Percentiles rank a stretch among this genome's conserved stretches.
Conservation (phyloP, 1,140 invertebrate species). For the Nylanderia fulva region DNA sequence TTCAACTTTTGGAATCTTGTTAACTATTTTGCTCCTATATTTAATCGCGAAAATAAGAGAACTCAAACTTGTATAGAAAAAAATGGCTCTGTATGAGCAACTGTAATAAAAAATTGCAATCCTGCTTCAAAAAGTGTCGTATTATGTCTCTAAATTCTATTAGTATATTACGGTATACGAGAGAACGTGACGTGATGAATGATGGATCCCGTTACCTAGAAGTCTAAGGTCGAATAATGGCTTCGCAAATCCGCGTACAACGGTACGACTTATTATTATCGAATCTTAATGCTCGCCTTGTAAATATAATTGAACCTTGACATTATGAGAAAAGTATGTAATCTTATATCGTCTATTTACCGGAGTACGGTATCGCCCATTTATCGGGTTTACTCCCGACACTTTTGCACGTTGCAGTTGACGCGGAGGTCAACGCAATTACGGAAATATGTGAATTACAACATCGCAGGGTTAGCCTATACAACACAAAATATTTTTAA, state of each 20-base stretch:
- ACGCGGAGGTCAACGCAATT: conserved; percentile 19
- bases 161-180: background rate
- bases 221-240: background rate
- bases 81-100: too few relatives aligned
- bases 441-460: conserved; percentile 23
- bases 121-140: background rate
- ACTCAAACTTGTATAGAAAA: background rate
- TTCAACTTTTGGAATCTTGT: conserved; percentile 8
- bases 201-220: background rate
- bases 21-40: background rate
- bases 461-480: too few relatives aligned
- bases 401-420: background rate
- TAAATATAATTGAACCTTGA: conserved; percentile 54
- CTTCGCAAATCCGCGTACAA: conserved; percentile 16
- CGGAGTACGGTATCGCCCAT: background rate
- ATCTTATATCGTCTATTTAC: background rate
- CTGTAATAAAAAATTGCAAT: background rate
- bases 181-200: conserved; percentile 11
- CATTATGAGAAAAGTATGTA: conserved; percentile 29
- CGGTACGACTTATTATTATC: conserved; percentile 19
- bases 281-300: conserved; percentile 8
- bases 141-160: background rate
- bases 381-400: background rate
- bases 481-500: too few relatives aligned
- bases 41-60: conserved; percentile 5